Evolutionary conservation across 2,113 vertebrate species (phyloP), one percentile per base, ranked within the genome.

Genomic region (Silurus meridionalis): DNA sequence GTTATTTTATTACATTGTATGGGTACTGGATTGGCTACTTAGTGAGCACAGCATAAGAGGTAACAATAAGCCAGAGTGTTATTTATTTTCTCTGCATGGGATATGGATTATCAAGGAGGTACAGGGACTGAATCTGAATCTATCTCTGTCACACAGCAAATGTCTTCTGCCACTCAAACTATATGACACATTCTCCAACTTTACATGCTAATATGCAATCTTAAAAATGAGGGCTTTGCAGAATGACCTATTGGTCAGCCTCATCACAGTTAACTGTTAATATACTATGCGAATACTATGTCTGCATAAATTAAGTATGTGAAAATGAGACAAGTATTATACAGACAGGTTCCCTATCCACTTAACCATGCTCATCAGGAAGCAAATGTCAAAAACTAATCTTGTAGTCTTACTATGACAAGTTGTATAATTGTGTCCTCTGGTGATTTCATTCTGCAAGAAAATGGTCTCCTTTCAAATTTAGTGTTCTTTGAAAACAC

Each of bases 11-110:
- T 93, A 89, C 86, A 89, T 84, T 89, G 87, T 89, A 82, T 89
- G 90, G 84, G 89, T 82, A 84, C 87, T 83, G 5, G 53, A 28
- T 77, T 89, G 85, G 90, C 90, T 85, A 89, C 89, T 91, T 84
- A 91, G 90, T 90, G 92, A 93, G 93, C 91, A 91, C 83, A 82
- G 83, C 46, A 80, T 85, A 78, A 83, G 82, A 86, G 89, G 90
- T 92, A 91, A 93, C 92, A 91, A 87, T 90, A 13, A 58, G 91
- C 92, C 90, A 91, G 90, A 88, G 87, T 91, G 91, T 91, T 91
- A 91, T 91, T 89, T 93, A 87, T 92, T 94, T 93, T 87, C 85
- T 86, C 81, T 75, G 83, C 8, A 15, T 50, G 23, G 66, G 61
- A 53, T 66, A 8, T 52, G 80, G 80, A 61, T 66, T 50, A 66